Conservation (phyloP, 2,888 invertebrate genomes). For the Beris morrisii region DNA sequence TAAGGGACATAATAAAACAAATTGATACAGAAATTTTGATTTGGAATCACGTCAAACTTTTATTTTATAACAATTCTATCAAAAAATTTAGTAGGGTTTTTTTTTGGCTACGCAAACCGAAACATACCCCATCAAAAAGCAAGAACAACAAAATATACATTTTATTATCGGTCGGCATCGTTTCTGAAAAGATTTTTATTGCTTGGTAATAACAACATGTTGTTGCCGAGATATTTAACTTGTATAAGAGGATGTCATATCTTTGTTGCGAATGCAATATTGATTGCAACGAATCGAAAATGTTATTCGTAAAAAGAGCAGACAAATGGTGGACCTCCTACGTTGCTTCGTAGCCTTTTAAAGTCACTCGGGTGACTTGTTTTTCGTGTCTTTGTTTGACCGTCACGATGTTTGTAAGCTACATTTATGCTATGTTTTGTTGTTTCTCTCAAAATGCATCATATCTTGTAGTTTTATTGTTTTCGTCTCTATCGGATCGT, state of each 20-base stretch:
- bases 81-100: too few relatives aligned
- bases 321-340: conserved; percentile 31
- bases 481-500: conserved; percentile 16
- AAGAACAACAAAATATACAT: too few relatives aligned
- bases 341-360: conserved; percentile 19
- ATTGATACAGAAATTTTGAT: too few relatives aligned
- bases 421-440: conserved; percentile 30
- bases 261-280: conserved; percentile 27
- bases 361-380: conserved; percentile 22
- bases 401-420: conserved; percentile 22
- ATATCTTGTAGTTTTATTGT: conserved; percentile 31
- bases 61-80: too few relatives aligned
- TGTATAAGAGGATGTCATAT: conserved; percentile 29
- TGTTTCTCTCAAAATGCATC: conserved; percentile 21
- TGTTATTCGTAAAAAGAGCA: conserved; percentile 23
- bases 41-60: too few relatives aligned
- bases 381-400: conserved; percentile 22
- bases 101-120: background rate
- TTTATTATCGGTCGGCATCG: too few relatives aligned
- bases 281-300: conserved; percentile 31
- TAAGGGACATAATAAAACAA: too few relatives aligned
- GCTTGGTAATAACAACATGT: conserved; percentile 24
- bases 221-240: conserved; percentile 18
- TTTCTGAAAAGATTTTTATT: conserved; percentile 3
- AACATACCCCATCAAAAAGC: conserved; percentile 30